Evolutionary conservation across 2,113 vertebrate genomes (phyloP).

Genomic region (Brachyistius frenatus): DNA sequence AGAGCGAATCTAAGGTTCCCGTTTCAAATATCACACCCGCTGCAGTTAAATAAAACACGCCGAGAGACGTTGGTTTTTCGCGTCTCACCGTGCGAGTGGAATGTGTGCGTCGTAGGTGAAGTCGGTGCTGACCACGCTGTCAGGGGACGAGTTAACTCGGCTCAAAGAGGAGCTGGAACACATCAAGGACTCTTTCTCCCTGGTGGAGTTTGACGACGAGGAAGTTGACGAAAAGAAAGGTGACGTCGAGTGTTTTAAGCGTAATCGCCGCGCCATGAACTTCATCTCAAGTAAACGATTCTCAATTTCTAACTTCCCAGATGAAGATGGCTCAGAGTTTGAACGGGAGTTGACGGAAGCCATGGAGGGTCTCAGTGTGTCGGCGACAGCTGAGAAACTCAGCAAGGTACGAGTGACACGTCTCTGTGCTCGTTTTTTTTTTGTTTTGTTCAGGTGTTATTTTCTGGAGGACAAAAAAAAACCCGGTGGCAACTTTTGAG

Average conservation of each 20-base stretch:
- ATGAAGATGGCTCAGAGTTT: conserved; percentile 87
- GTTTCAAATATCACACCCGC: neutral
- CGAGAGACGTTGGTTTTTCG: neutral
- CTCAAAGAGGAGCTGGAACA: conserved; percentile 87
- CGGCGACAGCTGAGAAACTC: conserved; percentile 88
- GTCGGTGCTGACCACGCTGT: conserved; percentile 87
- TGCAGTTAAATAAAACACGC: too few relatives aligned
- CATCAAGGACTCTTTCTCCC: conserved; percentile 91
- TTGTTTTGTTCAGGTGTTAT: too few relatives aligned
- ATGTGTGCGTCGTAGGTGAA: conserved; percentile 86
- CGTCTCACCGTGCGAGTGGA: too few relatives aligned
- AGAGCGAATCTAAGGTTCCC: conserved; percentile 94
- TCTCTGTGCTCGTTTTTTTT: neutral
- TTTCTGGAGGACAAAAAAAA: too few relatives aligned
- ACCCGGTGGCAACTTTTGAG: too few relatives aligned
- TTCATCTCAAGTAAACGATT: neutral
- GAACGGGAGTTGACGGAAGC: conserved; percentile 87
- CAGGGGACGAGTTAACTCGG: conserved; percentile 86
- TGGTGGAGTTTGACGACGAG: conserved; percentile 95
- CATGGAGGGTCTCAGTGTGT: conserved; percentile 86
- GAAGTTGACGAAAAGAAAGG: conserved; percentile 91
- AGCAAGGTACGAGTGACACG: conserved; percentile 77
- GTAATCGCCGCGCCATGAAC: too few relatives aligned
- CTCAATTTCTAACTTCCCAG: conserved; percentile 70
- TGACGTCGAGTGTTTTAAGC: conserved; percentile 16